These are phyloP conservation scores for Heteractis magnifica DNA, from an alignment of 92 coral and sea anemone genomes.

Conservation along the genomic window DNA sequence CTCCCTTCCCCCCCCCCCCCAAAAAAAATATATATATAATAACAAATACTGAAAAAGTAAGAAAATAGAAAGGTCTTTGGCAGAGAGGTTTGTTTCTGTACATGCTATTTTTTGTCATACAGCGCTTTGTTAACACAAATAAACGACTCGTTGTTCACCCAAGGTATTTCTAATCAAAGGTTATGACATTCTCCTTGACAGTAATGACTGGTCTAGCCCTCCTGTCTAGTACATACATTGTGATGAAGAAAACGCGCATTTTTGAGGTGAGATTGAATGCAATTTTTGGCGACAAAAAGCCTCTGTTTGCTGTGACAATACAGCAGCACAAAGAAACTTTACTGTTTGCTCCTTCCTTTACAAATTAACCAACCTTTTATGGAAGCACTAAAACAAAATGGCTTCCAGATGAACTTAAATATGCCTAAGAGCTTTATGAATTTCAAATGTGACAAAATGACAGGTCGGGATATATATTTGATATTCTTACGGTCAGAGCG, in stretches of 20 bases:
- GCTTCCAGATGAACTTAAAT: not conserved
- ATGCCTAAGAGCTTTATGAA: not conserved
- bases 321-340: not conserved
- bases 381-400: not conserved
- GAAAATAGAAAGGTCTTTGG: no score
- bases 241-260: not conserved
- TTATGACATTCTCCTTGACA: not conserved
- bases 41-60: no score
- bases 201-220: not conserved
- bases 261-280: not conserved
- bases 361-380: not conserved
- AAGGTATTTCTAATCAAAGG: conserved; percentile 1
- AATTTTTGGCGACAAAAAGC: not conserved
- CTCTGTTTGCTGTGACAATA: no score
- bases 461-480: not conserved
- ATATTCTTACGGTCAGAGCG: not conserved
- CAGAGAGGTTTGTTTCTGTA: not conserved
- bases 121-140: not conserved
- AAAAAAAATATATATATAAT: no score
- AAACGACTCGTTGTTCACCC: not conserved
- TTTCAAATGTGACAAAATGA: not conserved
- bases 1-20: no score
- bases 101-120: not conserved
- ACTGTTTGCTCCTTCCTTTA: not conserved
- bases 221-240: not conserved